Base-by-base conservation (phyloP, 2,797 vertebrate genomes). In the Phalanger gymnotis region DNA sequence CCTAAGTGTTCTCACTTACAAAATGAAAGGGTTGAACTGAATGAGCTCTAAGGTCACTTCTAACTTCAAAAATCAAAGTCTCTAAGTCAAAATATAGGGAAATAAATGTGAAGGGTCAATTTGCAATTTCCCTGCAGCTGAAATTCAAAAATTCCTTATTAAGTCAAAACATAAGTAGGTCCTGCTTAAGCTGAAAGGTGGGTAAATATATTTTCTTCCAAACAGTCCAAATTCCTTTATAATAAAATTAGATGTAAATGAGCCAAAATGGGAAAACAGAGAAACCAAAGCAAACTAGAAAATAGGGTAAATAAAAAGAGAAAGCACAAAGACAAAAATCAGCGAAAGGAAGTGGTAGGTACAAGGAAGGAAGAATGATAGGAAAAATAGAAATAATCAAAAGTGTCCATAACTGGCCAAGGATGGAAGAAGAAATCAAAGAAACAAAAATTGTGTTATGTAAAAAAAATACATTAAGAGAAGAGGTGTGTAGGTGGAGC, bases 71-170 rank as follows among this genome's bases (percentile, higher is more conserved):
- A 51, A 10, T 87, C 22, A 87, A 87, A 87, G 22, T 51, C 25
- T 87, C 40, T 87, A 93, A 14, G 90, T 92, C 12, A 92, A 90
- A 92, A 90, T n/a, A 31, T 92, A 89, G 58, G 54, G 91, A 66
- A n/a, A 31, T 73, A 94, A 96, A 54, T 5, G 90, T 34, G 9
- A 96, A 92, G 27, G 5, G 30, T 91, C 40, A 91, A 30, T 91
- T 94, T n/a, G 92, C 22, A 47, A 53, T 87, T 95, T 94, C 81
- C 40, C 90, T 90, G n/a, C 54, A 58, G 27, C 11, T 92, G 94
- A 94, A 51, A 91, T 92, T 95, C 94, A 55, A 54, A 54, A 96
- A 94, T 87, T 53, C 66, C 47, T 3, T 90, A 92, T 3, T 90
- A 92, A 61, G 34, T 81, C 89, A 91, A 90, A 96, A 94, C 19